Percentiles rank a stretch among this genome's conserved stretches.
These are phyloP conservation scores for Temnothorax curvispinosus DNA, from an alignment of 1,140 invertebrate genomes.

Conservation along the genomic window DNA sequence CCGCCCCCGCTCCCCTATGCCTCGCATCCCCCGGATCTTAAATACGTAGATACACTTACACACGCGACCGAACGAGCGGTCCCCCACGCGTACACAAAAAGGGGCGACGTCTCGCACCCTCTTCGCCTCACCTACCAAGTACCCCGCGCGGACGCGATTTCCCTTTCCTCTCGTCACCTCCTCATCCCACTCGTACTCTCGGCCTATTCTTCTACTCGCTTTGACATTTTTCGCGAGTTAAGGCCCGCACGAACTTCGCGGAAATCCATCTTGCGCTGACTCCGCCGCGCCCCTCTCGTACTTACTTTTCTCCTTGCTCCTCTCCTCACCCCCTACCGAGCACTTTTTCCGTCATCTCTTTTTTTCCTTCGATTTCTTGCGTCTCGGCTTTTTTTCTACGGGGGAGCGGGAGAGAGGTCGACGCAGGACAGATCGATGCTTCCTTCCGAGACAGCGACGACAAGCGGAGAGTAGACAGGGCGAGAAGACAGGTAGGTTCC, in stretches of 20 bases:
- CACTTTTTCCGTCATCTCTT: conserved; percentile 61
- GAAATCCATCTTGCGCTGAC: conserved; percentile 77
- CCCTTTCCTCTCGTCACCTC: not conserved
- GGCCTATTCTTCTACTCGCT: conserved; percentile 76
- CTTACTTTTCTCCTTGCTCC: conserved; percentile 27
- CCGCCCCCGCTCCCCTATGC: not conserved
- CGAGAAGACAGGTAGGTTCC: not conserved
- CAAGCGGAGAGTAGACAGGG: conserved; percentile 16
- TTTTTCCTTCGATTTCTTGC: conserved; percentile 74
- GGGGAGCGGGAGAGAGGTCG: conserved; percentile 38
- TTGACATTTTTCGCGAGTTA: conserved; percentile 80
- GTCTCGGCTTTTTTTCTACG: conserved; percentile 69
- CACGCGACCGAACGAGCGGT: conserved; percentile 15
- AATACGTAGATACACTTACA: conserved; percentile 65
- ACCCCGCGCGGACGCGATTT: not conserved
- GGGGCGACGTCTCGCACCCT: conserved; percentile 55
- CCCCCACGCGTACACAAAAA: conserved; percentile 49
- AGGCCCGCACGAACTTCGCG: conserved; percentile 75
- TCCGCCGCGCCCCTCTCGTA: conserved; percentile 57
- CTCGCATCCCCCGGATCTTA: conserved; percentile 64
- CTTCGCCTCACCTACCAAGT: conserved; percentile 44
- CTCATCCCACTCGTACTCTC: conserved; percentile 26
- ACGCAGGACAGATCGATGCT: conserved; percentile 78
- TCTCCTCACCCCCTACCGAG: not conserved
- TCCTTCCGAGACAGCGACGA: conserved; percentile 71